Conservation (phyloP, 1,140 invertebrate species). For the Cepaea nemoralis region DNA sequence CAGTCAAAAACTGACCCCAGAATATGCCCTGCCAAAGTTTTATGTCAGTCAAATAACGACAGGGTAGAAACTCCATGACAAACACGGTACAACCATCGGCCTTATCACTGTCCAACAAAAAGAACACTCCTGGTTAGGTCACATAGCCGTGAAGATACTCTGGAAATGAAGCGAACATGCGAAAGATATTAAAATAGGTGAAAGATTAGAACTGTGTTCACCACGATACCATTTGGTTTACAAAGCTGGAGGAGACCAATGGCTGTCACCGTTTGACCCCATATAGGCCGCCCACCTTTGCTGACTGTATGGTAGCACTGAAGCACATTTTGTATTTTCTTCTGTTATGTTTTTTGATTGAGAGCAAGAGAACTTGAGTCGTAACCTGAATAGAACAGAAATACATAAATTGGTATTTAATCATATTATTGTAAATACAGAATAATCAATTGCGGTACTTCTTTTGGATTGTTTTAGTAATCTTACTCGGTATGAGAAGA, state of each 20-base stretch:
- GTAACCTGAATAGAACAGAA: conserved; percentile 55
- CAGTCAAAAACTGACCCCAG: too few species aligned
- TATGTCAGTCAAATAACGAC: too few species aligned
- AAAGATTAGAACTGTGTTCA: not conserved
- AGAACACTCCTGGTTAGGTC: too few species aligned
- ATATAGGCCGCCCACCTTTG: conserved; percentile 73
- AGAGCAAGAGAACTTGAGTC: conserved; percentile 67
- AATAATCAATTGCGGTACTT: too few species aligned
- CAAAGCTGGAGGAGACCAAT: conserved; percentile 51
- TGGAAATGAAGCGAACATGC: not conserved
- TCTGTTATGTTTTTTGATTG: conserved; percentile 43
- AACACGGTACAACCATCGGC: too few species aligned
- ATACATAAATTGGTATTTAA: not conserved
- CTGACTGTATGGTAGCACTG: conserved; percentile 68
- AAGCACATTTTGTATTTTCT: conserved; percentile 57
- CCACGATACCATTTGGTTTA: too few species aligned
- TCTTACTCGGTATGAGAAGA: too few species aligned
- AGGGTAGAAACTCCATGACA: too few species aligned
- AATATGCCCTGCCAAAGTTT: too few species aligned
- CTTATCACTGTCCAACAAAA: too few species aligned
- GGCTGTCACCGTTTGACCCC: conserved; percentile 69
- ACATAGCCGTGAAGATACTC: not conserved
- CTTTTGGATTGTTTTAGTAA: too few species aligned
- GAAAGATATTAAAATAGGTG: not conserved
- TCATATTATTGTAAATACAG: too few species aligned